Conservation (phyloP, 2,797 vertebrate genomes). For the Chaenodraco wilsoni region DNA sequence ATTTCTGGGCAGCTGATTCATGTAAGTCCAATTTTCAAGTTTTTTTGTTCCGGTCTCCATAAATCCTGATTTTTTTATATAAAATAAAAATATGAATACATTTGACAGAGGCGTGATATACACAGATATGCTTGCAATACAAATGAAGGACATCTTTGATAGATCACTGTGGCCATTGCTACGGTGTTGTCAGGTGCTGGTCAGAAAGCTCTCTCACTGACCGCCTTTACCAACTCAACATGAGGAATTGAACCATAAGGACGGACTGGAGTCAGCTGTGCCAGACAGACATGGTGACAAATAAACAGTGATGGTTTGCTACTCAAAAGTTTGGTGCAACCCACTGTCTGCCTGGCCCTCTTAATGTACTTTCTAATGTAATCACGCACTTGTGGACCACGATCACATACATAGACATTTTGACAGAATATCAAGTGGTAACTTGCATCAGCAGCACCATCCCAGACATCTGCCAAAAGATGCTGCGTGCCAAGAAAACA, state of each 20-base stretch:
- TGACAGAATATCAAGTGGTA: conserved; percentile 44
- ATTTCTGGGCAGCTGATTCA: no score
- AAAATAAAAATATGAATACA: no score
- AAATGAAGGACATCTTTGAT: background rate
- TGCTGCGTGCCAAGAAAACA: conserved; percentile 50
- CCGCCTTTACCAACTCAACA: conserved; percentile 2
- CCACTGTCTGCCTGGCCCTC: conserved; percentile 1
- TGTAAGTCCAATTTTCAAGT: no score
- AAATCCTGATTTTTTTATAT: no score
- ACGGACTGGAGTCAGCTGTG: conserved; percentile 14
- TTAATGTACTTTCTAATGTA: conserved; percentile 25
- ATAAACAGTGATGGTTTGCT: conserved; percentile 3
- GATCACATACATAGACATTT: conserved; percentile 17
- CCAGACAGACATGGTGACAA: conserved; percentile 14
- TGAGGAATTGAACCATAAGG: conserved; percentile 11
- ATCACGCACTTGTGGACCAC: conserved; percentile 26
- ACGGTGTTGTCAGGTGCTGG: background rate
- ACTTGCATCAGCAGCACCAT: conserved; percentile 49
- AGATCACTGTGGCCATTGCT: background rate
- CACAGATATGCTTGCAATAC: background rate
- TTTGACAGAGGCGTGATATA: background rate
- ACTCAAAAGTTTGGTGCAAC: background rate
- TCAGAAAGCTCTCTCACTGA: background rate
- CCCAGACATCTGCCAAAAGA: conserved; percentile 62
- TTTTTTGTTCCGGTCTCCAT: no score